These are phyloP conservation scores for Pangasianodon hypophthalmus DNA, from an alignment of 2,113 vertebrate species.

Conservation along the genomic window DNA sequence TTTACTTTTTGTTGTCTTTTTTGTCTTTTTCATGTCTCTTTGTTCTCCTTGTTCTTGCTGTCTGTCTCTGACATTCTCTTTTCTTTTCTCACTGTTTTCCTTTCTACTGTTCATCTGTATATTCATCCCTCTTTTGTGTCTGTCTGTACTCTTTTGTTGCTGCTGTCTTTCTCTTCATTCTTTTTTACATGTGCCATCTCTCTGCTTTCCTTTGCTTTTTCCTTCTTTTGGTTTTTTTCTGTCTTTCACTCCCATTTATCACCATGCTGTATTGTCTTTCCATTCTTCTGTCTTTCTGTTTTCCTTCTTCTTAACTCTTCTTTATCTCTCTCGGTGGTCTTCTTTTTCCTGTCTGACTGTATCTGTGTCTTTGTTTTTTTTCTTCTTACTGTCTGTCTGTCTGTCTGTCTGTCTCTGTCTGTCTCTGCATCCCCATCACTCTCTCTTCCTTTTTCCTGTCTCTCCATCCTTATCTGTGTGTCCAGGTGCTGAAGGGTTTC, in stretches of 20 bases:
- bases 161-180: background rate
- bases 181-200: background rate
- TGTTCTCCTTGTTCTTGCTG: background rate
- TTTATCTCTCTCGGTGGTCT: too few species aligned
- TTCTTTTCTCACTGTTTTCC: background rate
- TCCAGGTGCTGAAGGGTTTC: constrained; percentile 95
- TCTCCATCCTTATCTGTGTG: background rate
- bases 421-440: background rate
- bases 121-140: background rate
- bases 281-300: background rate
- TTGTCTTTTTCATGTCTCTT: background rate
- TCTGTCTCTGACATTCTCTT: background rate
- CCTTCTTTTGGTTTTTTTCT: background rate
- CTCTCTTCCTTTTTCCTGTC: background rate
- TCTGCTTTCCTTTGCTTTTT: background rate
- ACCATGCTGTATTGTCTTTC: background rate
- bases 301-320: too few species aligned
- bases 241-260: background rate
- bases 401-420: background rate
- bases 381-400: background rate
- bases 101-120: too few species aligned
- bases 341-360: background rate
- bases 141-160: background rate
- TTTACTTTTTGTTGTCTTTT: background rate
- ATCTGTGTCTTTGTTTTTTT: background rate